Percentiles rank a stretch among this genome's conserved stretches.
Evolutionary conservation across 2,888 invertebrate species (phyloP).

Genomic region (Dorcus parallelipipedus): DNA sequence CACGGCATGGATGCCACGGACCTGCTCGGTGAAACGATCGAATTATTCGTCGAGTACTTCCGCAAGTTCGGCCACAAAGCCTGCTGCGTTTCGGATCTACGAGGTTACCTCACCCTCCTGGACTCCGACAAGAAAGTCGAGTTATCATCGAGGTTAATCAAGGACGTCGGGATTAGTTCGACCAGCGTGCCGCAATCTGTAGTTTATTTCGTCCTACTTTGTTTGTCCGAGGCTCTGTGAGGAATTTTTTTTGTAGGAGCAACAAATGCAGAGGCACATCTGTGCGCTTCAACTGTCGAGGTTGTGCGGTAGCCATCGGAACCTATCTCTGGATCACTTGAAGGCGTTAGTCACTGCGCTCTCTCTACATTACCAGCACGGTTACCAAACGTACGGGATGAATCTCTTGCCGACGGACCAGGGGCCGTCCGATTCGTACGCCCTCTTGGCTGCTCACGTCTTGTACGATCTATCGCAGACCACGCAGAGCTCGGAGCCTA

Average conservation of each 20-base stretch:
- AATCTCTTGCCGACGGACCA: conserved; percentile 66
- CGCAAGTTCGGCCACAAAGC: conserved; percentile 79
- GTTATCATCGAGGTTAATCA: conserved; percentile 58
- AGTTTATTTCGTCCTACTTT: conserved; percentile 37
- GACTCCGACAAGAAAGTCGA: conserved; percentile 60
- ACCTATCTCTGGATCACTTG: conserved; percentile 54
- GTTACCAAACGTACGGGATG: conserved; percentile 54
- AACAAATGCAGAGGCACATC: conserved; percentile 80
- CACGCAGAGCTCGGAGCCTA: conserved; percentile 54
- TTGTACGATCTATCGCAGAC: conserved; percentile 57
- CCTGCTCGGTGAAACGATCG: conserved; percentile 62
- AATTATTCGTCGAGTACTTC: conserved; percentile 76
- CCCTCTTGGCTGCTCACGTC: conserved; percentile 72
- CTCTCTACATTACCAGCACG: conserved; percentile 64
- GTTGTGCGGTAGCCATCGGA: conserved; percentile 65
- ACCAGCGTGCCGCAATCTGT: conserved; percentile 63
- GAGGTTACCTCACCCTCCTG: conserved; percentile 68
- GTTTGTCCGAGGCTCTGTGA: background rate
- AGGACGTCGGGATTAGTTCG: conserved; percentile 63
- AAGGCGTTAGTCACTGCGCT: conserved; percentile 60
- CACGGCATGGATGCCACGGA: conserved; percentile 53
- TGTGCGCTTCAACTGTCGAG: conserved; percentile 73
- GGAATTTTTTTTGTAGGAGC: conserved; percentile 49
- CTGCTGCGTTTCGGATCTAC: conserved; percentile 81
- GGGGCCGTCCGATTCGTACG: conserved; percentile 76